These are phyloP conservation scores for Lamprotornis superbus DNA, from an alignment of 2,113 vertebrate species.

Conservation along the genomic window DNA sequence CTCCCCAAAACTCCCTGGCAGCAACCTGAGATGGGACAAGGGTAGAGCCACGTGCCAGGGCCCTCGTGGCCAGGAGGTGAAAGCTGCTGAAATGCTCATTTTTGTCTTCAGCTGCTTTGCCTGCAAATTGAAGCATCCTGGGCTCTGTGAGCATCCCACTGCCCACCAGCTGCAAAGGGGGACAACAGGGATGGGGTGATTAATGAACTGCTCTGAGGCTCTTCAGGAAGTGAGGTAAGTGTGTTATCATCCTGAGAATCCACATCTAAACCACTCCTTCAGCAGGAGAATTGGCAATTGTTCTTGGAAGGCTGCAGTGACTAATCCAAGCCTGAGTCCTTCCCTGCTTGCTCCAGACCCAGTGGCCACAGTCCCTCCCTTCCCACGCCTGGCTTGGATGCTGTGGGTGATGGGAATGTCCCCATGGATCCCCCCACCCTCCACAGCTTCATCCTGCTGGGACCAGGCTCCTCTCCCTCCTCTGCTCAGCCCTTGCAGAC, in stretches of 20 bases:
- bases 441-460: accelerated
- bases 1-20: neutral
- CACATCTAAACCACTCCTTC: neutral
- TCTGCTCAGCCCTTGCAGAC: neutral
- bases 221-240: conserved; percentile 28
- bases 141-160: neutral
- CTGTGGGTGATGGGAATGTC: neutral
- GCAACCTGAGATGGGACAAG: neutral
- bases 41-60: neutral
- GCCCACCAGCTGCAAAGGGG: neutral
- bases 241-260: neutral
- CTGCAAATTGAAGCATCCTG: neutral
- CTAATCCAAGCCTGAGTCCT: neutral
- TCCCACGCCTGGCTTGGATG: neutral
- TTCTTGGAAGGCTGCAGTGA: neutral
- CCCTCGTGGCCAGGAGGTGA: neutral
- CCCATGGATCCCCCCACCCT: neutral
- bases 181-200: neutral
- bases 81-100: neutral
- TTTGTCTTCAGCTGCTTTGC: neutral
- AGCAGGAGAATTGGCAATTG: neutral
- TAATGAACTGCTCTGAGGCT: neutral
- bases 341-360: neutral
- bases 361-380: neutral
- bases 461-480: neutral